A percentile compares a stretch with the other conserved stretches of the same genome.
phyloP scores from a whole-genome alignment of 2,113 vertebrate genomes.

The Pterocles gutturalis region DNA sequence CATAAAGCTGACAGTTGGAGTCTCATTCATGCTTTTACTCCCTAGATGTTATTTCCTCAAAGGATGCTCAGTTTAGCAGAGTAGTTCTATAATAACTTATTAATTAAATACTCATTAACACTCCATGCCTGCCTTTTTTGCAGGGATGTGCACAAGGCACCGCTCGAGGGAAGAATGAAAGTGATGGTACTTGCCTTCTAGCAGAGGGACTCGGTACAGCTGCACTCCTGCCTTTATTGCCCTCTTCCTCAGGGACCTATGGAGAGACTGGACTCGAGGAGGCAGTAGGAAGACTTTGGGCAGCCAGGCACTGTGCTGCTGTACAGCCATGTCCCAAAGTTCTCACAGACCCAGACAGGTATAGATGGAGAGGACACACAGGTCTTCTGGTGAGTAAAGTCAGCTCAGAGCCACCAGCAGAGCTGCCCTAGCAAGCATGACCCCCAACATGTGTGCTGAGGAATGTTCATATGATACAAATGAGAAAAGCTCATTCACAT shows the following conservation, averaged over 20 bases:
- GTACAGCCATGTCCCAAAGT: background rate
- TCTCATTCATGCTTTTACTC: background rate
- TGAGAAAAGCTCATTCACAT: background rate
- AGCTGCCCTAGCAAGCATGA: background rate
- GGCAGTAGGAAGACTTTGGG: background rate
- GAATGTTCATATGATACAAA: background rate
- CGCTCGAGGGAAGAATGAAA: background rate
- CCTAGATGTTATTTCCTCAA: background rate
- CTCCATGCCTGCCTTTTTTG: background rate
- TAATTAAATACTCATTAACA: background rate
- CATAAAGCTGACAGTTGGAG: background rate
- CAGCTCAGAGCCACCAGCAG: background rate
- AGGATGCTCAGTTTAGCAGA: background rate
- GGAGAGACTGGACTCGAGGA: background rate
- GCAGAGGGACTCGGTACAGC: background rate
- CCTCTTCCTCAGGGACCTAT: background rate
- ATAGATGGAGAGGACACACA: background rate
- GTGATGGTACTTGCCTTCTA: background rate
- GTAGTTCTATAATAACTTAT: background rate
- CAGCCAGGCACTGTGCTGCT: background rate
- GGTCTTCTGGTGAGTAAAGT: background rate
- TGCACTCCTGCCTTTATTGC: background rate
- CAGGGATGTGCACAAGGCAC: background rate
- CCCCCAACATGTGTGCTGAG: background rate
- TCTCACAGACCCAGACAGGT: background rate